Evolutionary conservation across 1,140 invertebrate species (phyloP).

Genomic region (Aphaenogaster ashmeadi): DNA sequence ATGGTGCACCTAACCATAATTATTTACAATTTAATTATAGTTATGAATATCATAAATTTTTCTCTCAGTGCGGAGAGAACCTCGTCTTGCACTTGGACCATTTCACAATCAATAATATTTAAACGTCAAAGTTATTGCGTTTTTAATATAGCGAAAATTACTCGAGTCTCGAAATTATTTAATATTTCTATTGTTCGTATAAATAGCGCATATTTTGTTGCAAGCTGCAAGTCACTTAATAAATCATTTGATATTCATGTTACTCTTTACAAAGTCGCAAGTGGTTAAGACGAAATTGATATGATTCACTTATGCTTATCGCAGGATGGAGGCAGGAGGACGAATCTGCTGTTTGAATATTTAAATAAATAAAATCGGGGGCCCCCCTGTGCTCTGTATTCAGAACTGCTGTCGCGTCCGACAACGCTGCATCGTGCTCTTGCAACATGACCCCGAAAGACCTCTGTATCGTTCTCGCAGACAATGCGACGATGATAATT

Average conservation of each 20-base stretch:
- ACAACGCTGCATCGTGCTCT: conserved; percentile 65
- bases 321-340: background rate
- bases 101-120: background rate
- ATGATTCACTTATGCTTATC: background rate
- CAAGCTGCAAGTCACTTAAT: background rate
- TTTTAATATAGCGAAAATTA: background rate
- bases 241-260: background rate
- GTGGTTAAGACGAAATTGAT: background rate
- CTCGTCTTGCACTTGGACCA: background rate
- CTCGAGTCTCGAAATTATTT: background rate
- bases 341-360: background rate
- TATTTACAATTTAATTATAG: no score
- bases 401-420: background rate
- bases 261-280: background rate
- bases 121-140: background rate
- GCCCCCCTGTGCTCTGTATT: background rate
- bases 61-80: background rate
- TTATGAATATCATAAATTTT: no score
- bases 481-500: conserved; percentile 63
- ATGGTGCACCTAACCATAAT: no score
- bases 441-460: conserved; percentile 72
- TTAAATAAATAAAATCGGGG: conserved; percentile 8
- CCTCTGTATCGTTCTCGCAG: conserved; percentile 55
- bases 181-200: background rate
- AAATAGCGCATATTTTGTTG: background rate